These are phyloP conservation scores for Temnothorax rugatulus DNA, from an alignment of 2,888 invertebrate species.

Conservation along the genomic window DNA sequence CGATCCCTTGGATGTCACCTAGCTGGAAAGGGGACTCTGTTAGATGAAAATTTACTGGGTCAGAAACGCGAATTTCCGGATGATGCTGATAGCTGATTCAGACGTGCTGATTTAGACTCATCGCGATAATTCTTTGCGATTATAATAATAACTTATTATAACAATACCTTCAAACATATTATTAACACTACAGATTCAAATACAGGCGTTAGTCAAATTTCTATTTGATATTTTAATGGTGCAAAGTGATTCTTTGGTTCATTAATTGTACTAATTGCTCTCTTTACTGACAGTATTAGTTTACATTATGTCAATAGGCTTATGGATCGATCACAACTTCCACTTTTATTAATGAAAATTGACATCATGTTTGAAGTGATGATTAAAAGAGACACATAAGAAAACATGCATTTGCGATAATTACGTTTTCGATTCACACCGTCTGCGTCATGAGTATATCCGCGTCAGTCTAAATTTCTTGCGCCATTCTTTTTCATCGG, in stretches of 20 bases:
- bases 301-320: neutral
- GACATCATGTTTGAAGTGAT: slow-evolving; percentile 5
- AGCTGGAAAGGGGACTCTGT: neutral
- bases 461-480: neutral
- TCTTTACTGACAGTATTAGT: neutral
- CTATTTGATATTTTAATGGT: neutral
- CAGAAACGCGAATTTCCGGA: neutral
- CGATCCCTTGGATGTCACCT: slow-evolving; percentile 64
- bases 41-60: slow-evolving; percentile 6
- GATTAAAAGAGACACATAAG: neutral
- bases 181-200: neutral
- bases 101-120: neutral
- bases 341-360: slow-evolving; percentile 25
- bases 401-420: slow-evolving; percentile 16
- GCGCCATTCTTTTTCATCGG: neutral
- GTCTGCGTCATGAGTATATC: neutral
- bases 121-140: neutral
- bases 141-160: too few species aligned
- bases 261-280: slow-evolving; percentile 1
- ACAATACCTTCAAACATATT: neutral
- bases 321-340: neutral
- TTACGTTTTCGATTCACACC: neutral
- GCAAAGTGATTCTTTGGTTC: neutral
- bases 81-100: neutral
- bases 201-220: neutral